phyloP scores from a whole-genome alignment of 2,888 invertebrate genomes.

The Chymomyza caudatula region DNA sequence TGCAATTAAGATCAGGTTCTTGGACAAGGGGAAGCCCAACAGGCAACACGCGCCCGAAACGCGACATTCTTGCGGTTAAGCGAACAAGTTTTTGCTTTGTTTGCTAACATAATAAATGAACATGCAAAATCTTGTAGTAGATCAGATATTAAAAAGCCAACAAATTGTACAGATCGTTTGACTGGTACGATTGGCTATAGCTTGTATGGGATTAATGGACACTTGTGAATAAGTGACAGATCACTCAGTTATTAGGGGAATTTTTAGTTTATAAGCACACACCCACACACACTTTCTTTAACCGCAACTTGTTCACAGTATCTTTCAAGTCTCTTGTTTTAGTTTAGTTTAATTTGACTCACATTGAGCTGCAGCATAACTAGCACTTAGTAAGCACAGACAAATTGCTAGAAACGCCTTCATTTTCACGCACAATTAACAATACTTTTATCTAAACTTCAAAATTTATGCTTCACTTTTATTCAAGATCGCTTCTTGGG shows the following conservation, averaged over 20 bases:
- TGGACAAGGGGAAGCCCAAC: conserved; percentile 29
- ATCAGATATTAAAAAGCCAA: background rate
- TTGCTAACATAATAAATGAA: background rate
- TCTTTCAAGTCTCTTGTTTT: no score
- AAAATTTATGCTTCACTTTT: background rate
- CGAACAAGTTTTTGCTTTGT: background rate
- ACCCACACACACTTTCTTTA: background rate
- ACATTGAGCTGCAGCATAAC: conserved; percentile 45
- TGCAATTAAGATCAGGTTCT: conserved; percentile 38
- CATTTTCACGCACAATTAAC: conserved; percentile 15
- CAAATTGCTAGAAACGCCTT: conserved; percentile 28
- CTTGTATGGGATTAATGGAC: no score
- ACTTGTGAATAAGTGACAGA: background rate
- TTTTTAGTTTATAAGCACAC: no score
- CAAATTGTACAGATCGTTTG: background rate
- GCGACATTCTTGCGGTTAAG: conserved; percentile 45
- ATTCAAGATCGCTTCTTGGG: background rate
- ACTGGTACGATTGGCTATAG: background rate
- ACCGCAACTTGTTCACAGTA: background rate
- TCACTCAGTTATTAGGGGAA: background rate
- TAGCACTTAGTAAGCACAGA: conserved; percentile 19
- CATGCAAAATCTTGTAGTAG: background rate
- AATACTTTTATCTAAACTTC: background rate
- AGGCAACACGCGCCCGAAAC: background rate
- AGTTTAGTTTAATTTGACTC: conserved; percentile 20